A percentile compares a stretch with the other conserved stretches of the same genome.
phyloP scores from a whole-genome alignment of 2,888 invertebrate species.

The Volucella inanis region DNA sequence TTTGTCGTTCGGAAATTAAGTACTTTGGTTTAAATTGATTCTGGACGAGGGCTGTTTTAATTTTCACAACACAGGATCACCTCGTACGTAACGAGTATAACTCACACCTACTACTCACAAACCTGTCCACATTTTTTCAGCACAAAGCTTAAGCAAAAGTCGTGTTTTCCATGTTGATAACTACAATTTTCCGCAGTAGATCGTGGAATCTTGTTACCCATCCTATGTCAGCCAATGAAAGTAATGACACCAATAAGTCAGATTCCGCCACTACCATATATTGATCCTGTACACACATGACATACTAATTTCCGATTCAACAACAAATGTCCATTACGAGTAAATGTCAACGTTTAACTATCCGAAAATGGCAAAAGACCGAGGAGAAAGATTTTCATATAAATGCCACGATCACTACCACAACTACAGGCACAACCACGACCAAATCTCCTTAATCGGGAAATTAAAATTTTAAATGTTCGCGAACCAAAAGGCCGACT shows the following conservation, averaged over 20 bases:
- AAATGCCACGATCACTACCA: constrained; percentile 16
- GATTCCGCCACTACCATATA: constrained; percentile 12
- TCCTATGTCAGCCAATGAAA: constrained; percentile 14
- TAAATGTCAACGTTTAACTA: constrained; percentile 45
- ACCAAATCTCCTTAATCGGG: constrained; percentile 32
- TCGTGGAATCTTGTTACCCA: neutral
- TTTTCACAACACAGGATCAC: too few species aligned
- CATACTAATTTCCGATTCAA: constrained; percentile 2
- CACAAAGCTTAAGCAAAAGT: too few species aligned
- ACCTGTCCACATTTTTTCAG: too few species aligned
- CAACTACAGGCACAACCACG: neutral
- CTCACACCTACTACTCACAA: too few species aligned
- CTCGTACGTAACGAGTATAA: too few species aligned
- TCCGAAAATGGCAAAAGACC: constrained; percentile 43
- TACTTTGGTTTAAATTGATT: neutral
- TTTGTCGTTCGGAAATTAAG: neutral
- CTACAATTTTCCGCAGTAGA: constrained; percentile 1
- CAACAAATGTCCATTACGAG: constrained; percentile 37
- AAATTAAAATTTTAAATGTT: constrained; percentile 59
- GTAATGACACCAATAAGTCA: neutral
- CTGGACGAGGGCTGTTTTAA: neutral
- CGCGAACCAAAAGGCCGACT: constrained; percentile 17
- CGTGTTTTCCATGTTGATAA: too few species aligned
- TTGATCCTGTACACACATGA: neutral
- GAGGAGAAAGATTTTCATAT: constrained; percentile 37